Evolutionary conservation across 2,797 vertebrate species (phyloP).

Genomic region (Dicrostonyx torquatus): DNA sequence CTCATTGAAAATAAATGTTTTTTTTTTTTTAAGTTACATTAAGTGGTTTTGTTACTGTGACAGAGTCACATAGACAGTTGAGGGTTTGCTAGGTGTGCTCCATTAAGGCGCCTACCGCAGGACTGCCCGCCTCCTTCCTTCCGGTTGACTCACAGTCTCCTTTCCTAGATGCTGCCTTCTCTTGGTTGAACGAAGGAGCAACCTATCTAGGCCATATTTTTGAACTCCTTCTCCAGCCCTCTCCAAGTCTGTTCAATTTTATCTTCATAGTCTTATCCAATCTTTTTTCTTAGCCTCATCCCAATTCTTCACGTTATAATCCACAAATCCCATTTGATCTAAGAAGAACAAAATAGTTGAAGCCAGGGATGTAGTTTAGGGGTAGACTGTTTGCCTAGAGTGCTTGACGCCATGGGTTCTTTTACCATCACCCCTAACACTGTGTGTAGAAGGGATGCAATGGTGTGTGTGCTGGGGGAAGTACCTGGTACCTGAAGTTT

Average conservation of each 20-base stretch:
- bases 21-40: background rate
- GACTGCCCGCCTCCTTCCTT: background rate
- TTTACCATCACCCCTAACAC: background rate
- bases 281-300: background rate
- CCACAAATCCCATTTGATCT: background rate
- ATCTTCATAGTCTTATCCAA: background rate
- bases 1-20: background rate
- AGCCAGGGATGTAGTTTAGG: background rate
- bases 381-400: background rate
- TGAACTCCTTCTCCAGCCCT: background rate
- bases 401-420: background rate
- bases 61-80: background rate
- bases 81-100: no score
- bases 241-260: background rate
- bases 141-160: background rate
- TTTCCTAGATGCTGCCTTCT: background rate
- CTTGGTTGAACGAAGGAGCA: background rate
- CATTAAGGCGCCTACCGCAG: background rate
- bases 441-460: background rate
- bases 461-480: background rate
- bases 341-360: background rate
- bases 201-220: background rate
- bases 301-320: background rate
- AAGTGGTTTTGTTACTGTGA: background rate
- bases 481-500: no score